These are phyloP conservation scores for Orchesella flavescens DNA, from an alignment of 2,888 invertebrate species.

Conservation along the genomic window DNA sequence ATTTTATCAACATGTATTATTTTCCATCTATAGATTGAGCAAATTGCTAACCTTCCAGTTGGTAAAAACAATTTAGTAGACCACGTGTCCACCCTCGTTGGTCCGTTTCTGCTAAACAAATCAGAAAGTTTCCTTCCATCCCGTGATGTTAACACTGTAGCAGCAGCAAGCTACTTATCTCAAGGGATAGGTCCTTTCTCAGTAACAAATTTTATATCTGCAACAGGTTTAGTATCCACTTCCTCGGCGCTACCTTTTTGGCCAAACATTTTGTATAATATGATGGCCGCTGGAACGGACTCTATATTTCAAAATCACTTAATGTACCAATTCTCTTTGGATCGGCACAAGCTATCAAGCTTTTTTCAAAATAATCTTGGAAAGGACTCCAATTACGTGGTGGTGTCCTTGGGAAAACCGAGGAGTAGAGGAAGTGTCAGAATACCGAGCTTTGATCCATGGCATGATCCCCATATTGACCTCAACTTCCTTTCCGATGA, in stretches of 20 bases:
- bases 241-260: background rate
- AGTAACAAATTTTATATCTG: conserved; percentile 20
- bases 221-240: background rate
- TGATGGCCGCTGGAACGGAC: conserved; percentile 30
- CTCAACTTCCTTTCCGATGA: conserved; percentile 75
- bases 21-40: conserved; percentile 16
- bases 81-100: conserved; percentile 30
- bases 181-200: conserved; percentile 13
- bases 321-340: background rate
- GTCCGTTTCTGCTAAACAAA: conserved; percentile 35
- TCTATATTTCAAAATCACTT: conserved; percentile 7
- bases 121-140: conserved; percentile 3
- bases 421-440: conserved; percentile 75
- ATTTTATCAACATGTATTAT: too few relatives aligned
- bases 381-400: conserved; percentile 28
- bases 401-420: conserved; percentile 70
- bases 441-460: conserved; percentile 75
- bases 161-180: background rate
- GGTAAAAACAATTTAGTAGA: conserved; percentile 37
- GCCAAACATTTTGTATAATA: conserved; percentile 18
- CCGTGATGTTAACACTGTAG: conserved; percentile 24
- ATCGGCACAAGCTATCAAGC: background rate
- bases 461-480: conserved; percentile 75
- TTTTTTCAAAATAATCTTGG: conserved; percentile 2
- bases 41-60: conserved; percentile 39